Evolutionary conservation across 2,797 vertebrate genomes (phyloP).

Genomic region (Spinus pinus): DNA sequence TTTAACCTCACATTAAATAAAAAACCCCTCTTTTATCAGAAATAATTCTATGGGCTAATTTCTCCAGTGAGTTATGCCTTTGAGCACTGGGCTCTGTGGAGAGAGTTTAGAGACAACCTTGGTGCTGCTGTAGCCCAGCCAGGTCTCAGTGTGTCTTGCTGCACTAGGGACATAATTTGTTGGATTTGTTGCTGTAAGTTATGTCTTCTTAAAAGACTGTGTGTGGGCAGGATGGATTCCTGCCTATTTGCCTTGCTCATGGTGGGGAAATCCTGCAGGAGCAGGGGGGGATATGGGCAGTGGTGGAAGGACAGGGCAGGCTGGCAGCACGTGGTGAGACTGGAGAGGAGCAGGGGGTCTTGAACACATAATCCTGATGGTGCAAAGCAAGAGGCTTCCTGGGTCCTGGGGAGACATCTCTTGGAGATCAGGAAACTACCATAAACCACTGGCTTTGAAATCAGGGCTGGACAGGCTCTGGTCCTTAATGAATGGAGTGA

Average conservation of each 20-base stretch:
- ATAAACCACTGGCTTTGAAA: neutral
- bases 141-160: neutral
- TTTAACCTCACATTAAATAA: slow-evolving; percentile 20
- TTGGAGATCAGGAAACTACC: neutral
- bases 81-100: neutral
- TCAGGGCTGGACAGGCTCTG: neutral
- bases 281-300: neutral
- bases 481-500: neutral
- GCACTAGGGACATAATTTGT: neutral
- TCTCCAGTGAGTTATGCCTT: neutral
- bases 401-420: neutral
- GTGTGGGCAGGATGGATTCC: neutral
- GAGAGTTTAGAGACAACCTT: neutral
- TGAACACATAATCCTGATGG: neutral
- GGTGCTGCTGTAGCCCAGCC: neutral
- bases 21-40: neutral
- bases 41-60: neutral
- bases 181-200: neutral
- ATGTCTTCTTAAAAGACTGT: neutral
- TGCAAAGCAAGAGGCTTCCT: neutral
- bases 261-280: neutral
- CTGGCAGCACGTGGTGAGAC: neutral
- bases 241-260: neutral
- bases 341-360: neutral
- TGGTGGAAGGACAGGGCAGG: neutral